Percentiles rank a stretch among this genome's conserved stretches.
Evolutionary conservation across 2,113 vertebrate genomes (phyloP).

Genomic region (Redunca redunca): DNA sequence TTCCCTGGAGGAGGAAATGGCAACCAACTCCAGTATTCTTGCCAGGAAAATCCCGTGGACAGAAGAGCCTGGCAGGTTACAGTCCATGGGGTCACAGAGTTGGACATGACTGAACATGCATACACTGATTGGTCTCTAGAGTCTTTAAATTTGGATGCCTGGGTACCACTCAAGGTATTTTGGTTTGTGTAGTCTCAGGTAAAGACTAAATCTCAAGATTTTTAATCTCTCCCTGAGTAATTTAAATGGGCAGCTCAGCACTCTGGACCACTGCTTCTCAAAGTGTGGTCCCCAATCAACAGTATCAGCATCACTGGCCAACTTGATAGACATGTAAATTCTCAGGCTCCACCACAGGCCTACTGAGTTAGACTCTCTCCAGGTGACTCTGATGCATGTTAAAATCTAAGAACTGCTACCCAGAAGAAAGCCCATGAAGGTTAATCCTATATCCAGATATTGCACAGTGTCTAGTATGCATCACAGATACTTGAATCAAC

Average conservation of each 20-base stretch:
- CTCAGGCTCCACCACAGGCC: background rate
- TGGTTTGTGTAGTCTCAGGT: background rate
- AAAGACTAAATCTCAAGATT: background rate
- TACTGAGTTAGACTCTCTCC: background rate
- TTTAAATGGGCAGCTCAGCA: background rate
- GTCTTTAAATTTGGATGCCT: background rate
- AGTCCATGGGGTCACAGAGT: background rate
- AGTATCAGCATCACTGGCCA: background rate
- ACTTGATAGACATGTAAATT: background rate
- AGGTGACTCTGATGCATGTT: background rate
- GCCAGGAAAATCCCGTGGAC: background rate
- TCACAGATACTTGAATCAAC: background rate
- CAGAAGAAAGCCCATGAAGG: background rate
- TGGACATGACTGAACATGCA: background rate
- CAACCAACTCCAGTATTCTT: background rate
- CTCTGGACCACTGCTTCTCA: background rate
- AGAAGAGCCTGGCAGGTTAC: background rate
- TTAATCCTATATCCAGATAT: background rate
- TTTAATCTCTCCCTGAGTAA: background rate
- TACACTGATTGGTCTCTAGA: background rate
- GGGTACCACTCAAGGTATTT: background rate
- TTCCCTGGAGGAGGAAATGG: background rate
- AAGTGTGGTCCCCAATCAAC: background rate
- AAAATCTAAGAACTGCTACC: background rate
- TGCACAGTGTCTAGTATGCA: background rate